Evolutionary conservation across 2,113 vertebrate species (phyloP).

Genomic region (Seriola rivoliana): DNA sequence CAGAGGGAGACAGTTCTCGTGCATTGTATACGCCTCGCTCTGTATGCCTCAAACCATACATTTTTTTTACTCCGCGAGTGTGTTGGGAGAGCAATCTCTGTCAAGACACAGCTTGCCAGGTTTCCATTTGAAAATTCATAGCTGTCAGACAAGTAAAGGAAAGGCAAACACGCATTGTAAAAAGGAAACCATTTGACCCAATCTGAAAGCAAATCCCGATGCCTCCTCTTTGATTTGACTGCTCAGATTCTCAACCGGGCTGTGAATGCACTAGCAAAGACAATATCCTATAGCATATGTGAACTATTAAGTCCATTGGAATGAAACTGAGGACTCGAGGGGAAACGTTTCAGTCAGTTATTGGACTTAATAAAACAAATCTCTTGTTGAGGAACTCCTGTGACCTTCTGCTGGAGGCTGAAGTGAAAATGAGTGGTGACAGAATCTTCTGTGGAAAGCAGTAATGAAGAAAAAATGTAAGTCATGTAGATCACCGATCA

Average conservation of each 20-base stretch:
- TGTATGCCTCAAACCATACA: constrained; percentile 45
- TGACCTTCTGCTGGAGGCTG: constrained; percentile 65
- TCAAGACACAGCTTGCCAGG: constrained; percentile 83
- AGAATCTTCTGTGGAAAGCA: constrained; percentile 53
- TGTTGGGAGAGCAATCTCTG: constrained; percentile 58
- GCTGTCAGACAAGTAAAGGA: constrained; percentile 74
- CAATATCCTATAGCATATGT: constrained; percentile 62
- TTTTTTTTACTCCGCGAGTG: constrained; percentile 45
- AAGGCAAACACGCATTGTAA: constrained; percentile 76
- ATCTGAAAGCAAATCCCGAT: constrained; percentile 65
- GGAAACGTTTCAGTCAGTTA: constrained; percentile 76
- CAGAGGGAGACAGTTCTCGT: constrained; percentile 9
- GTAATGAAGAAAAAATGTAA: constrained; percentile 45
- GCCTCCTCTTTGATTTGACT: constrained; percentile 53
- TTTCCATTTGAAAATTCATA: constrained; percentile 77
- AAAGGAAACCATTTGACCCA: constrained; percentile 69
- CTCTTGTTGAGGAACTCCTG: constrained; percentile 60
- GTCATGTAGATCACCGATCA: constrained; percentile 44
- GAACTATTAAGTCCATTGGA: constrained; percentile 67
- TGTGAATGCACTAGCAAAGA: constrained; percentile 37
- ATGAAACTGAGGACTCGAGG: constrained; percentile 62
- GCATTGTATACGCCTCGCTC: constrained; percentile 14
- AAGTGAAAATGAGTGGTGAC: constrained; percentile 59
- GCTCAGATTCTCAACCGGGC: constrained; percentile 28
- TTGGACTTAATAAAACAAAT: constrained; percentile 79